Percentiles rank a stretch among this genome's conserved stretches.
phyloP scores from a whole-genome alignment of 2,888 invertebrate genomes.

The Cataglyphis livida region DNA sequence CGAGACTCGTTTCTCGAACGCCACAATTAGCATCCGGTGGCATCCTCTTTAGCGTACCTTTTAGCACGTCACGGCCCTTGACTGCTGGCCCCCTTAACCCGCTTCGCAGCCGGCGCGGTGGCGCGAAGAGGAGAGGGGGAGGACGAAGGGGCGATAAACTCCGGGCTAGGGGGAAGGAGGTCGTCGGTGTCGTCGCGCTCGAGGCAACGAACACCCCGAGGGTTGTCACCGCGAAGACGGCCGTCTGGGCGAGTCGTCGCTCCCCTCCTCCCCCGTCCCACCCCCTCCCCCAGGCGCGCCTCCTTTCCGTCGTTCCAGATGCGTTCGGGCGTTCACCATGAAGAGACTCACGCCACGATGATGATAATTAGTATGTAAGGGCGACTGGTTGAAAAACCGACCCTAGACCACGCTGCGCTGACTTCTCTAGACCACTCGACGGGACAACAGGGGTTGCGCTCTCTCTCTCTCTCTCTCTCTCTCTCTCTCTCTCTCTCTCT shows the following conservation, averaged over 20 bases:
- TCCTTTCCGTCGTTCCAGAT: conserved; percentile 58
- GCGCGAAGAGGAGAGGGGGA: not conserved
- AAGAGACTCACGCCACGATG: conserved; percentile 80
- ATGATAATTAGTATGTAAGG: conserved; percentile 84
- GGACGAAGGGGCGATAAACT: conserved; percentile 10
- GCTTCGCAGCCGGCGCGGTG: conserved; percentile 71
- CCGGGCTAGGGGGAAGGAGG: not conserved
- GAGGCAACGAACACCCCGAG: conserved; percentile 77
- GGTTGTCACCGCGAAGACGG: conserved; percentile 56
- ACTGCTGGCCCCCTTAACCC: conserved; percentile 79
- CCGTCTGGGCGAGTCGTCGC: conserved; percentile 67
- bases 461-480: too few relatives aligned
- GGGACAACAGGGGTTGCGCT: conserved; percentile 60
- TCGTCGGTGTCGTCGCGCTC: conserved; percentile 67
- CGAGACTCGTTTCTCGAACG: conserved; percentile 47
- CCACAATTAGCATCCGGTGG: conserved; percentile 63
- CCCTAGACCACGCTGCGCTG: conserved; percentile 81
- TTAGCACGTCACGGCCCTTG: conserved; percentile 74
- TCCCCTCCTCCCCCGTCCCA: conserved; percentile 10
- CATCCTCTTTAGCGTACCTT: conserved; percentile 76
- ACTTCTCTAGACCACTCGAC: conserved; percentile 83
- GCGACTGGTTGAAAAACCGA: conserved; percentile 80
- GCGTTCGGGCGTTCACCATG: conserved; percentile 82
- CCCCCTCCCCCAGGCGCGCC: too few relatives aligned
- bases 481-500: not conserved